Evolutionary conservation across 1,140 invertebrate species (phyloP).

Genomic region (Drosophila melanica): DNA sequence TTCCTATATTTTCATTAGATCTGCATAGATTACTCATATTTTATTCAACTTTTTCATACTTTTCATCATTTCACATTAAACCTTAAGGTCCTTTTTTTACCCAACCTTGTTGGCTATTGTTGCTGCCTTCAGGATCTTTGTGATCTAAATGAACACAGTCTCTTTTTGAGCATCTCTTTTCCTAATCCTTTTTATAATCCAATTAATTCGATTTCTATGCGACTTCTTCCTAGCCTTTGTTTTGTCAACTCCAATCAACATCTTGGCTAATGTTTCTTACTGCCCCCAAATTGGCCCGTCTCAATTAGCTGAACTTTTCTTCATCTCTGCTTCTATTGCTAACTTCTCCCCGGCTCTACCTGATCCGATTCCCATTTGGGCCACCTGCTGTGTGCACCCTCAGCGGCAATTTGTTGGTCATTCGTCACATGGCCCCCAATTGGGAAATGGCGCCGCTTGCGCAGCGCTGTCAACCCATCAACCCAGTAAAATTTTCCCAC

Average conservation of each 20-base stretch:
- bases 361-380: slow-evolving; percentile 1
- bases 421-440: slow-evolving; percentile 19
- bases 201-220: neutral
- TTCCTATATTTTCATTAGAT: too few relatives aligned
- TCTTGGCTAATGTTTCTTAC: neutral
- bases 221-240: neutral
- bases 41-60: too few relatives aligned
- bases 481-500: slow-evolving; percentile 68
- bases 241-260: slow-evolving; percentile 4
- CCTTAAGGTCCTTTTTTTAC: too few relatives aligned
- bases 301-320: slow-evolving; percentile 28
- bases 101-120: too few relatives aligned
- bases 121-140: too few relatives aligned
- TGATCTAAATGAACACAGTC: too few relatives aligned
- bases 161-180: neutral
- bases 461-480: slow-evolving; percentile 26
- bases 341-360: neutral
- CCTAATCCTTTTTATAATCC: neutral
- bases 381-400: slow-evolving; percentile 41
- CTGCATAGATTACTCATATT: too few relatives aligned
- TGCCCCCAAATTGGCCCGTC: slow-evolving; percentile 8
- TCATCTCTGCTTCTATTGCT: slow-evolving; percentile 32
- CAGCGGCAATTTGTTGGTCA: slow-evolving; percentile 27
- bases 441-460: slow-evolving; percentile 61
- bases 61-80: too few relatives aligned